phyloP scores from a whole-genome alignment of 2,888 invertebrate species.

The Megamerina dolium region DNA sequence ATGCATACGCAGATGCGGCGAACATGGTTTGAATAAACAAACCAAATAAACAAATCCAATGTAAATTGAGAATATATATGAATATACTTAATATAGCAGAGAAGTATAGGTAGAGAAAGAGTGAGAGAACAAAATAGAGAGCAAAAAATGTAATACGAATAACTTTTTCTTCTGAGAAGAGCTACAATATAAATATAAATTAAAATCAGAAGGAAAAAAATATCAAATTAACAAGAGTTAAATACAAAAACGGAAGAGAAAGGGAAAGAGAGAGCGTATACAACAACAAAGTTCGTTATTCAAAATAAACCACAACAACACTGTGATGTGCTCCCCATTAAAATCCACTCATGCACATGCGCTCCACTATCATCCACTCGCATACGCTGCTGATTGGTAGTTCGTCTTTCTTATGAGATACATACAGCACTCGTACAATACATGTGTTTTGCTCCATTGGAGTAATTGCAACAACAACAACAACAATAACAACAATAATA shows the following conservation, averaged over 20 bases:
- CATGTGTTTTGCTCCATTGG: not conserved
- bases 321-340: constrained; percentile 1
- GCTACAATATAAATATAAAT: no score
- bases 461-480: no score
- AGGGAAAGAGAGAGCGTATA: constrained; percentile 1
- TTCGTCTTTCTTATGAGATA: no score
- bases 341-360: not conserved
- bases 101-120: not conserved
- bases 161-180: constrained; percentile 2
- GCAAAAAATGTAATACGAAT: constrained; percentile 1
- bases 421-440: not conserved
- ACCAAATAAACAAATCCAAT: no score
- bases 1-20: no score
- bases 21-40: no score
- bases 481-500: no score
- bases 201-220: no score
- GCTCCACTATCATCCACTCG: not conserved
- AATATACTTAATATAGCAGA: no score
- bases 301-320: no score
- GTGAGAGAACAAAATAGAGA: constrained; percentile 1
- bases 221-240: not conserved
- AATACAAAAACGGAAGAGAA: not conserved
- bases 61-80: no score
- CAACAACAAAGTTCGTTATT: no score
- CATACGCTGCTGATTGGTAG: not conserved